Conservation (phyloP, 2,797 vertebrate species). For the Ctenopoma kingsleyae region DNA sequence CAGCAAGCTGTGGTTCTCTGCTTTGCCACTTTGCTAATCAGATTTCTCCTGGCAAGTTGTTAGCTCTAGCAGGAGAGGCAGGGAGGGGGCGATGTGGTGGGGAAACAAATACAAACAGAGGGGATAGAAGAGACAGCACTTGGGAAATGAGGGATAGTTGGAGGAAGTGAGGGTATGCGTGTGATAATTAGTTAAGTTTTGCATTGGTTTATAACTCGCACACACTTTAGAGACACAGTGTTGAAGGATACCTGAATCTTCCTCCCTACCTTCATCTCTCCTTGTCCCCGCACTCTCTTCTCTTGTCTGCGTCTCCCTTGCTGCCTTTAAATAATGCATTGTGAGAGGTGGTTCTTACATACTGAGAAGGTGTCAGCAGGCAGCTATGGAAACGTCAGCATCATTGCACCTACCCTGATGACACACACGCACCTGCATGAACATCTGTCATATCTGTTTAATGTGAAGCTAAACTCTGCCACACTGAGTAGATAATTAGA, state of each 20-base stretch:
- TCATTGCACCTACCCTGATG: slow-evolving; percentile 73
- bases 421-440: slow-evolving; percentile 60
- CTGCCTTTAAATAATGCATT: slow-evolving; percentile 84
- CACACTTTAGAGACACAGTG: slow-evolving; percentile 31
- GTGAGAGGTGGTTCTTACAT: slow-evolving; percentile 75
- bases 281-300: slow-evolving; percentile 30
- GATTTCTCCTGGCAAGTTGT: slow-evolving; percentile 75
- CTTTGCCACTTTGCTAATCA: slow-evolving; percentile 75
- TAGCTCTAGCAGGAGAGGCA: slow-evolving; percentile 51
- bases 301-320: slow-evolving; percentile 54
- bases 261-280: slow-evolving; percentile 18
- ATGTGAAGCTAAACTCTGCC: slow-evolving; percentile 45
- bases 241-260: slow-evolving; percentile 62
- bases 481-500: slow-evolving; percentile 66
- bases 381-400: slow-evolving; percentile 74
- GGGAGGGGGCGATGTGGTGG: slow-evolving; percentile 31
- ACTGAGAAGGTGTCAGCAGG: slow-evolving; percentile 76
- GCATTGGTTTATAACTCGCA: slow-evolving; percentile 48
- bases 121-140: slow-evolving; percentile 36
- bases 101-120: slow-evolving; percentile 42
- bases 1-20: slow-evolving; percentile 62
- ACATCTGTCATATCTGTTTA: slow-evolving; percentile 68
- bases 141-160: slow-evolving; percentile 36
- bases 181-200: slow-evolving; percentile 72
- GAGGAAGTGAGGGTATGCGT: slow-evolving; percentile 32